Base-by-base conservation (phyloP, 2,888 invertebrate species). In the Spatulosminthurus flaviceps region DNA sequence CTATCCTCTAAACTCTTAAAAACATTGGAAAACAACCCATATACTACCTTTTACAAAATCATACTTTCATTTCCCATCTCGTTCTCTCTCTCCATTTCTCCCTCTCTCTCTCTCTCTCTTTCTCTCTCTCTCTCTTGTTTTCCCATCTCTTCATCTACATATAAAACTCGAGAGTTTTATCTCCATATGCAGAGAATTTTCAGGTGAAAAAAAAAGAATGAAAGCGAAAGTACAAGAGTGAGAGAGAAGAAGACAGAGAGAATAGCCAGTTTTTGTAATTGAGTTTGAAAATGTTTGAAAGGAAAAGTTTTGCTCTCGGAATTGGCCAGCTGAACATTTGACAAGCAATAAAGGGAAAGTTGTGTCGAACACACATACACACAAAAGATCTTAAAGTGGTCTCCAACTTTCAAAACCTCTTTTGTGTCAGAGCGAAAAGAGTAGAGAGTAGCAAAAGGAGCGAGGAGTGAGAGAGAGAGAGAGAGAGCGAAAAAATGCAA, bases 211-310 rank as follows among this genome's bases (percentile, higher is more conserved):
- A 34, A 34, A 9, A 34, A 34, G n/a, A n/a, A n/a, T n/a, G n/a
- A n/a, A n/a, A n/a, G n/a, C 9, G 34, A 9, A 34, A 34, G 34
- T 9, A 9, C 4, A 9, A 34, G 34, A 34, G 34, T 4, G 5
- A 41, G 1, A 41, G 42, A 41, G 41, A 34, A 41, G 22, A 21
- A n/a, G n/a, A n/a, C n/a, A n/a, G n/a, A n/a, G n/a, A n/a, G n/a
- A 28, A 28, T 51, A 73, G 51, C 28, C 61, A 29, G 60, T 26
- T 61, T 60, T 60, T 73, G 73, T 73, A 73, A 73, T 73, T 73
- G 72, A 73, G 72, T 73, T 73, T 73, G 72, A 51, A 26, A 73
- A 73, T 26, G 73, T 60, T 66, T 71, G 41, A 41, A 71, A 71
- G 42, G 71, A 71, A 22, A 42, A 71, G 71, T 42, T 71, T 71